A percentile compares a stretch with the other conserved stretches of the same genome.
These are phyloP conservation scores for Rhabdornis inornatus DNA, from an alignment of 2,113 vertebrate genomes.

Conservation along the genomic window DNA sequence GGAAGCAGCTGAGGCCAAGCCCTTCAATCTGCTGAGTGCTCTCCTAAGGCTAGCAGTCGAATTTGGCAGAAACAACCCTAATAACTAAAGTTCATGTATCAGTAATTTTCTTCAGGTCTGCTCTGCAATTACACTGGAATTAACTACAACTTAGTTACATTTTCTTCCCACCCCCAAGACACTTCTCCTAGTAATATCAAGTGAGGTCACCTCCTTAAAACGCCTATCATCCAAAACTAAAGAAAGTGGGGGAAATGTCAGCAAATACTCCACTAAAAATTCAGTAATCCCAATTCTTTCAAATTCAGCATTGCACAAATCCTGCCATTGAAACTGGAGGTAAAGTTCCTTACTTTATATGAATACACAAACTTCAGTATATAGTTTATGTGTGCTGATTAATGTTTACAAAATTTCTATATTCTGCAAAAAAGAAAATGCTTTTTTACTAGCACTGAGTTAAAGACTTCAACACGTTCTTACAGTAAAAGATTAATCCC, in stretches of 20 bases:
- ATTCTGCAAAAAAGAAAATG: not conserved
- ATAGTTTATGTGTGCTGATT: not conserved
- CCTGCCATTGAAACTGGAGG: slow-evolving; percentile 7
- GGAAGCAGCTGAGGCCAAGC: not conserved
- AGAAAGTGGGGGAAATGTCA: not conserved
- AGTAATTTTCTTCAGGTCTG: not conserved
- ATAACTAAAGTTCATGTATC: not conserved
- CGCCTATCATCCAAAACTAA: not conserved
- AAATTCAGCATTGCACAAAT: not conserved
- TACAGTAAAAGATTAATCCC: not conserved
- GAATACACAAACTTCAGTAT: not conserved
- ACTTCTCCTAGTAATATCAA: not conserved
- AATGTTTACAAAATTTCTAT: slow-evolving; percentile 6
- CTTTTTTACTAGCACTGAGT: not conserved
- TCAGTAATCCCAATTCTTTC: not conserved
- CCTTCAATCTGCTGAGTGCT: not conserved
- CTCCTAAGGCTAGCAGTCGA: not conserved
- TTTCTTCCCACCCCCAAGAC: not conserved
- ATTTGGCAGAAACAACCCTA: not conserved
- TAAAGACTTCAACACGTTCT: not conserved
- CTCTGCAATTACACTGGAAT: not conserved
- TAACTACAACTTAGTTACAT: not conserved
- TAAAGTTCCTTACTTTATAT: not conserved
- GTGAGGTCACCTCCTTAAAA: not conserved
- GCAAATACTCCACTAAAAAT: not conserved